Evolutionary conservation across 2,113 vertebrate genomes (phyloP).

Genomic region (Clarias batrachus): DNA sequence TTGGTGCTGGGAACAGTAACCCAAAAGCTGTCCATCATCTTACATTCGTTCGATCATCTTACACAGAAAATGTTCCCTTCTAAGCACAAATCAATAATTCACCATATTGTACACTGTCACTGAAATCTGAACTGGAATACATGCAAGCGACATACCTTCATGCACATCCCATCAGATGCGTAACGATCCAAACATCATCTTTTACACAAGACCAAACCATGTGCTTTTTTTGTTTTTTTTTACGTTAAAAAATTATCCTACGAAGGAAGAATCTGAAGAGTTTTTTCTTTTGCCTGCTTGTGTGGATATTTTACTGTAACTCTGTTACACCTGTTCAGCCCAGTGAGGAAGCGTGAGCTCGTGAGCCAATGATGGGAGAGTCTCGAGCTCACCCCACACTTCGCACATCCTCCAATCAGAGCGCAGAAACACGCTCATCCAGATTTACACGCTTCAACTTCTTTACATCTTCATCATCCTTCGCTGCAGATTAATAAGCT

Average conservation of each 20-base stretch:
- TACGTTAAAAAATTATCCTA: not conserved
- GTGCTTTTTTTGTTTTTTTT: no score
- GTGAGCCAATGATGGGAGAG: conserved; percentile 64
- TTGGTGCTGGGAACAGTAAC: not conserved
- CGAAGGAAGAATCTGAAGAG: not conserved
- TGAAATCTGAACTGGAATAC: not conserved
- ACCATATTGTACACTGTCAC: not conserved
- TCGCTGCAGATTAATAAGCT: not conserved
- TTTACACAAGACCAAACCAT: not conserved
- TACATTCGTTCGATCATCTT: not conserved
- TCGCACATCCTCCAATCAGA: conserved; percentile 57
- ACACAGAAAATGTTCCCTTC: not conserved
- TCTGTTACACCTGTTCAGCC: conserved; percentile 29
- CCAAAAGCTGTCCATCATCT: not conserved
- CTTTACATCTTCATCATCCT: conserved; percentile 36
- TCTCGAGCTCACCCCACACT: conserved; percentile 66
- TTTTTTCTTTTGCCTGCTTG: not conserved
- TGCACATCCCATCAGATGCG: not conserved
- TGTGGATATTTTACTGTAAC: not conserved
- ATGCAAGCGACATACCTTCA: not conserved
- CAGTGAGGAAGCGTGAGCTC: conserved; percentile 38
- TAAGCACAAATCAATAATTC: not conserved
- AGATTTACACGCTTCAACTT: not conserved
- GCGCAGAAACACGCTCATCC: conserved; percentile 27
- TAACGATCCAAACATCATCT: not conserved